Evolutionary conservation across 23 tunicate species (phyloP), one percentile per base, ranked within the genome.

Genomic region (Aplidium turbinatum): DNA sequence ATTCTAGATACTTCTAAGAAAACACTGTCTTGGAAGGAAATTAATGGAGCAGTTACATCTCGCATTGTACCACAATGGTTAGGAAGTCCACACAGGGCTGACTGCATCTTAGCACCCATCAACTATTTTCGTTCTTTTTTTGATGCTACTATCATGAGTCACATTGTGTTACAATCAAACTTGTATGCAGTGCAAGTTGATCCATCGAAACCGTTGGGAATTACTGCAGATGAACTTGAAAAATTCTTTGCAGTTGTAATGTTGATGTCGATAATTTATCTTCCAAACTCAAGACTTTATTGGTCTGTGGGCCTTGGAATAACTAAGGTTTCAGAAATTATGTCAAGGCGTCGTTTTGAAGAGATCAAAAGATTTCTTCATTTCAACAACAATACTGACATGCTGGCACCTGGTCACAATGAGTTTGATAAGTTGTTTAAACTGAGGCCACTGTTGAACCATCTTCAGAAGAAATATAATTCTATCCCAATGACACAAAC

Each of bases 371-470:
- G 38, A 28, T 71, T 31, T 31, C 16, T 71, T n/a, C 77, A 47
- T 50, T 47, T 71, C 24, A 51, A 25, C 24, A 23, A 71, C 22
- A 71, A 71, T 23, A 28, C 9, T 18, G 23, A 48, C 63, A 66
- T 66, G 73, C 28, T 38, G n/a, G 20, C 60, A 3, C 45, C 38
- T 7, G 63, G 11, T 6, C 28, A 71, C 35, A 29, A n/a, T 23
- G n/a, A 71, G 27, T 71, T 29, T 50, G 77, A 71, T 24, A 27
- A 48, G 27, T 24, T 71, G 30, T 71, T 71, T 35, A 71, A 71
- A 50, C 35, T 71, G 16, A 60, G 36, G n/a, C 68, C 68, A 4
- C n/a, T 60, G 35, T 20, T 60, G 7, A 38, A 60, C 31, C 13
- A 60, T 60, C 68, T 60, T 60, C 35, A 30, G 68, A 29, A 6